phyloP scores from a whole-genome alignment of 1,140 invertebrate species.

The Cydia pomonella region DNA sequence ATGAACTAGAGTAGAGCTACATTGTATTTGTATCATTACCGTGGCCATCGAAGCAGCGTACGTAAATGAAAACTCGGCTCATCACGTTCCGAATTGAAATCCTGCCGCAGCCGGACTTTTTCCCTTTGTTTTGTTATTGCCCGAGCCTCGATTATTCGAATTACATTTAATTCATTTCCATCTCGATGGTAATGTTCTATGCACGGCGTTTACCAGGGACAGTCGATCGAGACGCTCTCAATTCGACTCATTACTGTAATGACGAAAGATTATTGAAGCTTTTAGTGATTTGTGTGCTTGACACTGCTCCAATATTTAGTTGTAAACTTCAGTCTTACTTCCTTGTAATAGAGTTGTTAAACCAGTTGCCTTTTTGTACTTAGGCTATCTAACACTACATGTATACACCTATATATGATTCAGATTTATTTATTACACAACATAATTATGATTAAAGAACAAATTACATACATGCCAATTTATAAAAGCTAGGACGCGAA shows the following conservation, averaged over 20 bases:
- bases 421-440: too few species aligned
- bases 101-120: conserved; percentile 63
- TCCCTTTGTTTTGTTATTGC: conserved; percentile 74
- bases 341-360: too few species aligned
- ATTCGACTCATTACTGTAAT: conserved; percentile 38
- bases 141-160: conserved; percentile 74
- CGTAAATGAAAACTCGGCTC: conserved; percentile 71
- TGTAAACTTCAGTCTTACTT: not conserved
- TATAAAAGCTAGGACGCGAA: too few species aligned
- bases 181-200: conserved; percentile 59
- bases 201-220: conserved; percentile 39
- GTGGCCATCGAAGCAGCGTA: conserved; percentile 45
- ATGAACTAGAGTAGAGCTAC: conserved; percentile 22
- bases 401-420: too few species aligned
- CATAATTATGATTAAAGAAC: too few species aligned
- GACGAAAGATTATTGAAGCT: not conserved
- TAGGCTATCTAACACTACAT: too few species aligned
- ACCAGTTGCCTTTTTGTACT: too few species aligned
- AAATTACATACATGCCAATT: too few species aligned
- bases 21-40: conserved; percentile 36
- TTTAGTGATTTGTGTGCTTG: not conserved
- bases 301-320: too few species aligned
- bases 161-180: conserved; percentile 79
- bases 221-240: conserved; percentile 38
- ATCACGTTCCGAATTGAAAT: conserved; percentile 80